These are phyloP conservation scores for Salminus brasiliensis DNA, from an alignment of 2,113 vertebrate species.

Conservation along the genomic window DNA sequence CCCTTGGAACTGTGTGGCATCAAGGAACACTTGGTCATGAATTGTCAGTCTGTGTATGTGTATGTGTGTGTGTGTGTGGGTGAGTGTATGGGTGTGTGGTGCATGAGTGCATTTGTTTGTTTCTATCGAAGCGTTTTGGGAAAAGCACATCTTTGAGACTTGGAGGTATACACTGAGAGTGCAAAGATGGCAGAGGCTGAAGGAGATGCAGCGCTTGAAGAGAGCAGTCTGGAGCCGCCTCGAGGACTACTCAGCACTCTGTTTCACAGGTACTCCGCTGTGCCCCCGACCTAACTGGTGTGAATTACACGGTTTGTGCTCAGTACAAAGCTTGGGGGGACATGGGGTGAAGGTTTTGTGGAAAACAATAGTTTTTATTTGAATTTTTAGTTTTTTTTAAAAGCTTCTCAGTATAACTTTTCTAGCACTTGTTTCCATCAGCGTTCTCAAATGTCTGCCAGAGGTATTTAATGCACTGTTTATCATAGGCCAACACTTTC, in stretches of 20 bases:
- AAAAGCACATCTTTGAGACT: too few relatives aligned
- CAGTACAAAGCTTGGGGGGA: not conserved
- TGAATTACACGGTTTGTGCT: not conserved
- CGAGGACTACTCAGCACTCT: slow-evolving; percentile 34
- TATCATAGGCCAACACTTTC: too few relatives aligned
- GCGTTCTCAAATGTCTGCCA: too few relatives aligned
- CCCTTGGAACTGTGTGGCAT: not conserved
- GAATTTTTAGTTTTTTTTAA: too few relatives aligned
- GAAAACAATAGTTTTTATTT: too few relatives aligned
- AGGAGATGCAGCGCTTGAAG: slow-evolving; percentile 10
- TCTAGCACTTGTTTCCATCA: too few relatives aligned
- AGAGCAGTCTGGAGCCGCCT: not conserved
- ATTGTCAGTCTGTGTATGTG: not conserved
- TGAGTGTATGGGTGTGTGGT: not conserved
- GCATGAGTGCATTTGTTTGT: not conserved
- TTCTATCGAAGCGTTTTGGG: too few relatives aligned
- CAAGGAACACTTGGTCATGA: not conserved
- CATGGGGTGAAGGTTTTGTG: too few relatives aligned
- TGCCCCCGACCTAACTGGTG: not conserved
- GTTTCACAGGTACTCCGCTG: slow-evolving; percentile 46
- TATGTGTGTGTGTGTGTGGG: too few relatives aligned
- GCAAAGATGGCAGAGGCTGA: slow-evolving; percentile 19
- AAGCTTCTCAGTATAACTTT: too few relatives aligned
- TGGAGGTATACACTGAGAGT: not conserved
- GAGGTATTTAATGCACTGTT: too few relatives aligned